Evolutionary conservation across 2,113 vertebrate genomes (phyloP), one percentile per base, ranked within the genome.

Genomic region (Paradoxurus hermaphroditus): DNA sequence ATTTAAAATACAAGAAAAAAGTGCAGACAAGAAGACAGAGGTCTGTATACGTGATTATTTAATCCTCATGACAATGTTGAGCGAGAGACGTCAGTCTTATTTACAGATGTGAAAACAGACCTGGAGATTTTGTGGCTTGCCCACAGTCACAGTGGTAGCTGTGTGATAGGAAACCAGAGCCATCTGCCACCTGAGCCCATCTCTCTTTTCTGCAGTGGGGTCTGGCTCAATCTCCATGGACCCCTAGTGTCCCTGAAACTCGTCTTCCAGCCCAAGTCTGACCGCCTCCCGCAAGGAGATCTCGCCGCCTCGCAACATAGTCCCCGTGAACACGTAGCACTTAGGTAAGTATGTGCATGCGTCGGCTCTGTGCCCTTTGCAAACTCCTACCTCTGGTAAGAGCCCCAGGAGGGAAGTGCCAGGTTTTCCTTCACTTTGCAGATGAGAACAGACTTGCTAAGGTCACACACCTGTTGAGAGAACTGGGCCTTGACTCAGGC

Each of bases 331-430:
- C 15, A 19, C 9, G 25, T 25, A 34, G 63, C 27, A 65, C 36
- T 31, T 46, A 3, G 0, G 8, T 23, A 49, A 31, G 25, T 65
- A 0, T 27, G 5, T 1, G 9, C 27, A 29, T 6, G 14, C 12
- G 25, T 18, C 15, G 62, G 65, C 70, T 85, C 56, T 39, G 7
- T 5, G 6, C 39, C 70, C 31, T 59, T 46, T 39, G 2, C 15
- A 63, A 65, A 75, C 49, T 46, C 59, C 4, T 36, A 75, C 46
- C 59, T 72, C 23, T 44, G 62, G n/a, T 4, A 13, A 41, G 23
- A 25, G 34, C 15, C n/a, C 67, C 16, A 9, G n/a, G 46, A 73
- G 12, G 31, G 41, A 39, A 29, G 29, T 72, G 15, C 72, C 41
- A 14, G 49, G 5, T n/a, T 68, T 68, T 92, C 19, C 59, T 86